Evolutionary conservation across 2,797 vertebrate genomes (phyloP).

Genomic region (Alcedo atthis): DNA sequence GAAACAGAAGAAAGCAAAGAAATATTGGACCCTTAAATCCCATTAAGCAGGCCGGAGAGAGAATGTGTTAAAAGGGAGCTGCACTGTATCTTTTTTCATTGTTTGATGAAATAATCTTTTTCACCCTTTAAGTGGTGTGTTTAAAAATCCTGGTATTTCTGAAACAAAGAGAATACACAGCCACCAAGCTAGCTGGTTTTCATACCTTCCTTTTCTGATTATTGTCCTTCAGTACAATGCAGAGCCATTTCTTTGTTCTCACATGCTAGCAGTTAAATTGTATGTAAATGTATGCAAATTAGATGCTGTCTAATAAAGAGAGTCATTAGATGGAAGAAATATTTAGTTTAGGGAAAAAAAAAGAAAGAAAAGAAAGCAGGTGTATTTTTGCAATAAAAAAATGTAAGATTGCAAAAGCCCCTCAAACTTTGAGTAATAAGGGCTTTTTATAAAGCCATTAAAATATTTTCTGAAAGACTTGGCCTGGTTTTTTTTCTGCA

Average conservation of each 20-base stretch:
- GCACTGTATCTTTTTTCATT: slow-evolving; percentile 75
- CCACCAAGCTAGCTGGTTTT: slow-evolving; percentile 79
- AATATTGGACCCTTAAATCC: slow-evolving; percentile 76
- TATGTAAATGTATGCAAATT: slow-evolving; percentile 89
- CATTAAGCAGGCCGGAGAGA: slow-evolving; percentile 74
- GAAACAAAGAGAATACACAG: slow-evolving; percentile 83
- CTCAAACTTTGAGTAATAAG: slow-evolving; percentile 76
- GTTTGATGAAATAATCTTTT: slow-evolving; percentile 83
- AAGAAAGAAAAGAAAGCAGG: slow-evolving; percentile 79
- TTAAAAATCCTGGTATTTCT: slow-evolving; percentile 77
- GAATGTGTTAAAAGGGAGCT: slow-evolving; percentile 76
- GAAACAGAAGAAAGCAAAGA: slow-evolving; percentile 72
- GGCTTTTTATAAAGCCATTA: slow-evolving; percentile 74
- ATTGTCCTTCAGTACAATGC: slow-evolving; percentile 85
- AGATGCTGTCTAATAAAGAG: slow-evolving; percentile 88
- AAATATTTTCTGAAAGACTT: slow-evolving; percentile 77
- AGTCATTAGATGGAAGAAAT: slow-evolving; percentile 89
- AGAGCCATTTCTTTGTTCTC: slow-evolving; percentile 86
- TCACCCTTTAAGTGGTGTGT: slow-evolving; percentile 77
- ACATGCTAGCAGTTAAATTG: slow-evolving; percentile 86
- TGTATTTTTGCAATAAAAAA: slow-evolving; percentile 83
- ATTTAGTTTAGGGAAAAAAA: slow-evolving; percentile 78
- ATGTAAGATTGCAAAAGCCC: slow-evolving; percentile 75
- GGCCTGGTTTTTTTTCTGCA: slow-evolving; percentile 40
- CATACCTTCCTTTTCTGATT: slow-evolving; percentile 81